phyloP scores from a whole-genome alignment of 2,113 vertebrate species.

The Pluvianellus socialis region DNA sequence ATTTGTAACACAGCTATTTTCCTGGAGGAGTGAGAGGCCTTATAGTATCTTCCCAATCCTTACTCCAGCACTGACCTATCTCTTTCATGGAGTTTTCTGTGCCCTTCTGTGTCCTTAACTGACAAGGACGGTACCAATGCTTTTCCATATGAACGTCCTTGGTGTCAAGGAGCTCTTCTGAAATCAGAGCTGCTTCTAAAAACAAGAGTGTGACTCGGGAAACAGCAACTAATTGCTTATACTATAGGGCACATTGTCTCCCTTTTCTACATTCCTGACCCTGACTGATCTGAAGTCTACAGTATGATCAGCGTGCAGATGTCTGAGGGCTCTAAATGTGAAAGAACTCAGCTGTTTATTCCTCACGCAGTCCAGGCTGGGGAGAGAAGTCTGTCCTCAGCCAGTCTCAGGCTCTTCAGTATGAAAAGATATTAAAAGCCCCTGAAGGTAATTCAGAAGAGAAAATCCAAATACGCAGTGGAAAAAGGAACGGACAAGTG shows the following conservation, averaged over 20 bases:
- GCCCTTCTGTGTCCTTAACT: background rate
- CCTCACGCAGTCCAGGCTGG: background rate
- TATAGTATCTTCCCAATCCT: background rate
- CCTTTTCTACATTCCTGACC: background rate
- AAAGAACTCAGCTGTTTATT: background rate
- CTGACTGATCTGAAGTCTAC: background rate
- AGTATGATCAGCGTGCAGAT: background rate
- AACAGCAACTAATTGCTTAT: background rate
- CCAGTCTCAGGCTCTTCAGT: background rate
- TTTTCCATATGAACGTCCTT: background rate
- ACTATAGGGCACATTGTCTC: background rate
- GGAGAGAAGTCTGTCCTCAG: background rate
- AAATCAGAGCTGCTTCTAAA: background rate
- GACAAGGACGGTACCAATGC: background rate
- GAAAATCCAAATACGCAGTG: background rate
- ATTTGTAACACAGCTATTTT: background rate
- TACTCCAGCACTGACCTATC: background rate
- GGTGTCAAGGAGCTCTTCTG: background rate
- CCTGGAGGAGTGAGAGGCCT: background rate
- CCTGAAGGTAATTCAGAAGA: background rate
- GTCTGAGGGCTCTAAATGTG: background rate
- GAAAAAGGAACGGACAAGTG: background rate
- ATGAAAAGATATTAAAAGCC: background rate
- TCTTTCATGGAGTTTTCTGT: background rate
- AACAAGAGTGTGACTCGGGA: background rate